Evolutionary conservation across 37 sponge, comb jelly and placozoan genomes (phyloP).

Genomic region (Eunapius fragilis): DNA sequence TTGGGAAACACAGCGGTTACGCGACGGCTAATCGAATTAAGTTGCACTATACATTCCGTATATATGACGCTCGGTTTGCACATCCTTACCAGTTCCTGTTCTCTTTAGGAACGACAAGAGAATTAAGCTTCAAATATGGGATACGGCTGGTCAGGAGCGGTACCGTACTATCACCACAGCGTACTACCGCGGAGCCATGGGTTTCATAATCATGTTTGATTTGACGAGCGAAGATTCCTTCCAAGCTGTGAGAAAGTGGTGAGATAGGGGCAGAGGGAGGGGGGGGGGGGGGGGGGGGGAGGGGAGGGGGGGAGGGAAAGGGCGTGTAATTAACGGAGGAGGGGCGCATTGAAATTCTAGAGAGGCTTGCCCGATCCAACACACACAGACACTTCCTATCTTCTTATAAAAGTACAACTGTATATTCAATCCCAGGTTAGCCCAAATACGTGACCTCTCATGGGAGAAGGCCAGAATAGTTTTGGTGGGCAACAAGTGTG

Average conservation of each 20-base stretch:
- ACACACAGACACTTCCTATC: background rate
- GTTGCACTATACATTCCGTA: no score
- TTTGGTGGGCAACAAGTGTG: constrained; percentile 89
- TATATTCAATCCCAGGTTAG: no score
- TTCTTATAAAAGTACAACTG: no score
- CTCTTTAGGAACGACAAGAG: constrained; percentile 42
- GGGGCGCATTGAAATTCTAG: no score
- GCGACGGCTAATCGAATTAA: no score
- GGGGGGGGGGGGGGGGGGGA: background rate
- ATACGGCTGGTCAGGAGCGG: constrained; percentile 95
- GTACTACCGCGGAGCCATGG: constrained; percentile 96
- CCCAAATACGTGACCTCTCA: constrained; percentile 79
- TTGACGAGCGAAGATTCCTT: constrained; percentile 86
- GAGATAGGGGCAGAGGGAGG: constrained; percentile 11
- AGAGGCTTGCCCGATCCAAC: no score
- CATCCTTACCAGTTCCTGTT: no score
- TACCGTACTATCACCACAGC: constrained; percentile 95
- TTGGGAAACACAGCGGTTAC: no score
- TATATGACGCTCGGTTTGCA: no score
- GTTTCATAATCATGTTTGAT: constrained; percentile 92
- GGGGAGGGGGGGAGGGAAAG: no score
- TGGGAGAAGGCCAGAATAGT: constrained; percentile 73
- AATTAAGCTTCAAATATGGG: constrained; percentile 80
- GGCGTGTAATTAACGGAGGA: no score
- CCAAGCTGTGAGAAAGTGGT: constrained; percentile 84